phyloP scores from a whole-genome alignment of 2,888 invertebrate species.

The Cylloceria caligata region DNA sequence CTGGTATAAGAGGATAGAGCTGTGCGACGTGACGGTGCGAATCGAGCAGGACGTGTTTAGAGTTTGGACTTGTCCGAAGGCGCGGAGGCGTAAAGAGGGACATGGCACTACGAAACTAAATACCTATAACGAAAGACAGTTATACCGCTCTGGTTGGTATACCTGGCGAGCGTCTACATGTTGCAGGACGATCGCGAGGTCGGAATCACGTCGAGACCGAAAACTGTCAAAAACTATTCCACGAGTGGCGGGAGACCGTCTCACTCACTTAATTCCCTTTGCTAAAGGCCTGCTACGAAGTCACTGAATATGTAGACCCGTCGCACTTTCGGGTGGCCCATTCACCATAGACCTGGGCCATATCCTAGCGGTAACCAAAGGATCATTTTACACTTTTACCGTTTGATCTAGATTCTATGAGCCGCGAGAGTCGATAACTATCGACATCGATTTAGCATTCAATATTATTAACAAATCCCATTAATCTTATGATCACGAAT shows the following conservation, averaged over 20 bases:
- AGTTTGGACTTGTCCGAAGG: conserved; percentile 81
- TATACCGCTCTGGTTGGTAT: not conserved
- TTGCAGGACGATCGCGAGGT: conserved; percentile 40
- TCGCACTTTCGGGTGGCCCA: conserved; percentile 74
- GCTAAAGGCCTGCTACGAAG: conserved; percentile 56
- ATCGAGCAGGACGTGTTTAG: conserved; percentile 79
- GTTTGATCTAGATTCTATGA: conserved; percentile 41
- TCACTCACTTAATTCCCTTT: conserved; percentile 80
- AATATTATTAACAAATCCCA: conserved; percentile 24
- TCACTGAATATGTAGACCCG: conserved; percentile 56
- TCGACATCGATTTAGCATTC: not conserved
- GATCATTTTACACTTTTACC: conserved; percentile 63
- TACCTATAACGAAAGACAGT: conserved; percentile 72
- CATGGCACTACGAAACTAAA: conserved; percentile 83
- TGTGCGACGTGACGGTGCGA: conserved; percentile 77
- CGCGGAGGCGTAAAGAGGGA: conserved; percentile 83
- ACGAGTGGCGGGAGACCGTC: conserved; percentile 70
- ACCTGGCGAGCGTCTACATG: conserved; percentile 12
- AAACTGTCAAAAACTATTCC: conserved; percentile 79
- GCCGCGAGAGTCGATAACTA: conserved; percentile 11
- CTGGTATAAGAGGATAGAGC: conserved; percentile 77
- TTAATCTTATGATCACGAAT: not conserved
- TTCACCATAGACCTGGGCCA: conserved; percentile 38
- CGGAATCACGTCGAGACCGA: conserved; percentile 71
- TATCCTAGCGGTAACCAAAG: conserved; percentile 48